Percentiles rank a stretch among this genome's conserved stretches.
Conservation (phyloP, 2,797 vertebrate species). For the Micrastur ruficollis region DNA sequence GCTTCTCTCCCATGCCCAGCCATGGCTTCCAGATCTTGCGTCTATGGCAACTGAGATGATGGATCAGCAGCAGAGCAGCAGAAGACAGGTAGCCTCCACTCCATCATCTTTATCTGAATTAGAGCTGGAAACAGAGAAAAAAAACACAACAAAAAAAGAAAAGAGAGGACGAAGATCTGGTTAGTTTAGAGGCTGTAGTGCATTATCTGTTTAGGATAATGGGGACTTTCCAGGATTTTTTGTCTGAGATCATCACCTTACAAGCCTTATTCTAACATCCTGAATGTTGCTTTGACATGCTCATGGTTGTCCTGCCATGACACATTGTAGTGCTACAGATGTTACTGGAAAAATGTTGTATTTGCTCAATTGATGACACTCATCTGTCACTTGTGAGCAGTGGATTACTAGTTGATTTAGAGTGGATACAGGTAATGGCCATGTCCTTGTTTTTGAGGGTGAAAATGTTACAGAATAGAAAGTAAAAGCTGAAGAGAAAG, state of each 20-base stretch:
- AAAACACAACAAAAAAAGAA: not conserved
- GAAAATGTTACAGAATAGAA: not conserved
- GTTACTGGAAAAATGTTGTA: not conserved
- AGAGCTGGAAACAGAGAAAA: not conserved
- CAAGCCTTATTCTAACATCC: not conserved
- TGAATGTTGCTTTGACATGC: not conserved
- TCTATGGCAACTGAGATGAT: conserved; percentile 54
- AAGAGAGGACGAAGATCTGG: not conserved
- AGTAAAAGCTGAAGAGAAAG: not conserved
- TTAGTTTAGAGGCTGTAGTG: not conserved
- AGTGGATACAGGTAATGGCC: not conserved
- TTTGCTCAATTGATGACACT: not conserved
- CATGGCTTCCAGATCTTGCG: conserved; percentile 40
- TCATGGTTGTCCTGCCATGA: not conserved
- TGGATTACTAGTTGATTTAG: not conserved
- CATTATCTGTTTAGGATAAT: not conserved
- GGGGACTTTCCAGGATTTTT: not conserved
- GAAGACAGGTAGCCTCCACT: not conserved
- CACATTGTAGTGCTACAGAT: not conserved
- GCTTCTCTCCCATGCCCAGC: not conserved
- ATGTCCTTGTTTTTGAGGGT: not conserved
- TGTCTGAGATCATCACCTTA: not conserved
- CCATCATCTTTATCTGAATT: not conserved
- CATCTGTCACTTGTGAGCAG: not conserved
- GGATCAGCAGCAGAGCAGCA: not conserved